Evolutionary conservation across 2,888 invertebrate genomes (phyloP), one percentile per base, ranked within the genome.

Genomic region (Poecilus cupreus): DNA sequence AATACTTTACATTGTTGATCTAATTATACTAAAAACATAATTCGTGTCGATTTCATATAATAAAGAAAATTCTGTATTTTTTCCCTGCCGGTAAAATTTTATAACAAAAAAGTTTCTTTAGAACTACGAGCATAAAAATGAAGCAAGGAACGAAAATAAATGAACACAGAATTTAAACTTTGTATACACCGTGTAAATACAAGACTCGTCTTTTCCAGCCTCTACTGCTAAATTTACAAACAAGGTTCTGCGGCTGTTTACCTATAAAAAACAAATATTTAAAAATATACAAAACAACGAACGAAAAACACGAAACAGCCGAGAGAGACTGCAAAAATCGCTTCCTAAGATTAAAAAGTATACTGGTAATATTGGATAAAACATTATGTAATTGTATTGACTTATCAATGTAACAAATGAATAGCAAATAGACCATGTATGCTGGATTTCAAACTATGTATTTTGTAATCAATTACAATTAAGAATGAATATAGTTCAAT

Each of bases 81-180:
- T 10, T 13, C n/a, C 3, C 43, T 1, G 3, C 1, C 1, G 54
- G 13, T 16, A 54, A 20, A 54, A 10, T 54, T 54, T 18, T 54
- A 54, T 22, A 54, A 13, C 18, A 54, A 18, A 13, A 13, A 18
- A 18, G 5, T 11, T 54, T 18, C 8, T 51, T 18, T 54, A 13
- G 5, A 13, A 54, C 8, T 54, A 20, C 13, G 18, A 43, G 43
- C 10, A 18, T 4, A 54, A 54, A 13, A 54, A 54, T 18, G 18
- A 54, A 54, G 10, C 54, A 57, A 57, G 20, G 22, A 57, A 22
- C 57, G 22, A 72, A 72, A 72, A 72, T 43, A 72, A 72, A 37
- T 43, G 72, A 43, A 26, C 46, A 72, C 16, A 72, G 20, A 72
- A 72, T 72, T 72, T 72, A 43, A 72, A 72, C 72, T 43, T 46